Evolutionary conservation across 1,140 invertebrate species (phyloP), one percentile per base, ranked within the genome.

Genomic region (Drosophila pachea): DNA sequence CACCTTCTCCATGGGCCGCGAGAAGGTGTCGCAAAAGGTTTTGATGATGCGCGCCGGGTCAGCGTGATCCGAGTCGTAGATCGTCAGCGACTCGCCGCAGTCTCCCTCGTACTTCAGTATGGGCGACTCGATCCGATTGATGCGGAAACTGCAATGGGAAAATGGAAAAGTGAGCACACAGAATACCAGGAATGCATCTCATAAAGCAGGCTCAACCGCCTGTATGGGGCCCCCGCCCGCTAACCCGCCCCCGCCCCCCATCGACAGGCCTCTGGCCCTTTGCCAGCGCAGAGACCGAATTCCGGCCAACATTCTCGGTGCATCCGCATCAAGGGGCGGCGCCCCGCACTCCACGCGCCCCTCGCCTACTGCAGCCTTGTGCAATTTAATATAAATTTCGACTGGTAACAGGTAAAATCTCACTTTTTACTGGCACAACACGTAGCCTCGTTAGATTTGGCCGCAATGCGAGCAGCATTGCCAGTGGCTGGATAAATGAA

Each of bases 1-100:
- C 76, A 96, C 94, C 86, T 97, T 97, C 89, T 97, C 96, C 94
- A 97, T 95, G 0, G 95, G 94, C 56, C 95, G 93, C 33, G 95
- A 96, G 89, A 97, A 97, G 0, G 96, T 97, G 89, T 97, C 96
- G 89, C 96, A 97, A 89, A 97, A 97, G 5, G 96, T 97, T 88
- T 97, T 97, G 70, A 97, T 96, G 54, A 97, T 96, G 53, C 92
- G 92, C 0, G 95, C 94, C 65, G 97, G 95, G 78, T 97, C 95
- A 4, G 96, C 94, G 91, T 94, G 94, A 12, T 94, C 92, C 0
- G 95, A 93, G 73, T 97, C 96, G 88, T 97, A 97, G 2, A 97
- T 91, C 0, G 96, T 97, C 8, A 97, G 89, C 4, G 95, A 96
- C 78, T 97, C 96, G 0, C 94, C 95, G 74, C 96, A 97, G 71